These are phyloP conservation scores for Cephus pygmeus DNA, from an alignment of 2,888 invertebrate species.

Conservation along the genomic window DNA sequence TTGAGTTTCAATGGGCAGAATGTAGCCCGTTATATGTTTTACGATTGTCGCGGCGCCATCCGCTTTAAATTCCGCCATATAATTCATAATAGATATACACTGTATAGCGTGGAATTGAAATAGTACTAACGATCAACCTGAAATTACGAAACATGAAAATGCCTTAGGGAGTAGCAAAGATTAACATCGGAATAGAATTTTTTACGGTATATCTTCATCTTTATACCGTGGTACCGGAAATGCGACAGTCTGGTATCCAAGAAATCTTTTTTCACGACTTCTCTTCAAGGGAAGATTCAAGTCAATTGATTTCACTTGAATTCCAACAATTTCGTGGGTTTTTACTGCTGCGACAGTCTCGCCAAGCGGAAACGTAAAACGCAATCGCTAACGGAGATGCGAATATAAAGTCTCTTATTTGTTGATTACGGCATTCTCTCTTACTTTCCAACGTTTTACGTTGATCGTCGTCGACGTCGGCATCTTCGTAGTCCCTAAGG, in stretches of 20 bases:
- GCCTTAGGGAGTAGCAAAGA: not conserved
- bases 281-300: not conserved
- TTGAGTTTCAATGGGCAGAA: not conserved
- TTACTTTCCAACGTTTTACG: not conserved
- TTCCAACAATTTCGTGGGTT: not conserved
- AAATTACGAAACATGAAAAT: not conserved
- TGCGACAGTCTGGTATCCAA: not conserved
- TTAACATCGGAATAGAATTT: not conserved
- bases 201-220: not conserved
- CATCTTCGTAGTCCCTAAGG: conserved; percentile 19
- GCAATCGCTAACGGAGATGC: conserved; percentile 34
- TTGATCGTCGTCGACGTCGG: conserved; percentile 9
- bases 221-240: not conserved
- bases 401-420: conserved; percentile 21
- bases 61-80: not conserved
- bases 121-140: not conserved
- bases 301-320: not conserved
- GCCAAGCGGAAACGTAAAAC: conserved; percentile 50
- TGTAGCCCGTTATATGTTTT: conserved; percentile 25
- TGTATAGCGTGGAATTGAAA: not conserved
- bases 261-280: not conserved
- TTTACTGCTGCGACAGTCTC: conserved; percentile 34
- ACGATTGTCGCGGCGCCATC: conserved; percentile 24
- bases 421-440: conserved; percentile 9
- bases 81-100: not conserved